A percentile compares a stretch with the other conserved stretches of the same genome.
phyloP scores from a whole-genome alignment of 1,140 invertebrate genomes.

The Heliconius eleuchia region DNA sequence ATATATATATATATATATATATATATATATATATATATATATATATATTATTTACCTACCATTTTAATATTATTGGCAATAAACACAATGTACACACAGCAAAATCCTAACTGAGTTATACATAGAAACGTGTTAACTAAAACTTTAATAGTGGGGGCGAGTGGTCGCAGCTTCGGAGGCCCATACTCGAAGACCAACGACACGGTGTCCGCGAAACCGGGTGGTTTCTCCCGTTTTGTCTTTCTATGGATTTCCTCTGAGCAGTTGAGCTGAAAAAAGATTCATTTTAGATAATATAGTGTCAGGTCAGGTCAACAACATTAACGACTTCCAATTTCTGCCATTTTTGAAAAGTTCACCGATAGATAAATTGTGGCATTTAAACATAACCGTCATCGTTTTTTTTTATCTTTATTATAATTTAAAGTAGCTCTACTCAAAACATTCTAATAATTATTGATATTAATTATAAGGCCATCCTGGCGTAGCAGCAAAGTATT shows the following conservation, averaged over 20 bases:
- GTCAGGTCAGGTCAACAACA: too few species aligned
- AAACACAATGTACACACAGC: conserved; percentile 94
- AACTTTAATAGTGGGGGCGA: conserved; percentile 83
- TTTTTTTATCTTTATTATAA: too few species aligned
- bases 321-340: too few species aligned
- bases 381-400: too few species aligned
- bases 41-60: conserved; percentile 56
- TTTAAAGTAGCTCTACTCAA: too few species aligned
- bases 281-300: too few species aligned
- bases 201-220: conserved; percentile 90
- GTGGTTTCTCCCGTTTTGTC: conserved; percentile 74
- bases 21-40: too few species aligned
- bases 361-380: not conserved
- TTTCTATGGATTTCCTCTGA: conserved; percentile 84
- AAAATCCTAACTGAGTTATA: conserved; percentile 93
- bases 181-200: conserved; percentile 89
- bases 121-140: conserved; percentile 89
- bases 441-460: too few species aligned
- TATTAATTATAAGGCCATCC: too few species aligned
- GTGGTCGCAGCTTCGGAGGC: conserved; percentile 82
- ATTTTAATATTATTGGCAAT: conserved; percentile 89
- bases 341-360: not conserved
- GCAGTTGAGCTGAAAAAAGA: conserved; percentile 82
- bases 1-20: too few species aligned
- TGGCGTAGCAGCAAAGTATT: too few species aligned